Base-by-base conservation (phyloP, 2,113 vertebrate genomes). In the Pangasianodon hypophthalmus region DNA sequence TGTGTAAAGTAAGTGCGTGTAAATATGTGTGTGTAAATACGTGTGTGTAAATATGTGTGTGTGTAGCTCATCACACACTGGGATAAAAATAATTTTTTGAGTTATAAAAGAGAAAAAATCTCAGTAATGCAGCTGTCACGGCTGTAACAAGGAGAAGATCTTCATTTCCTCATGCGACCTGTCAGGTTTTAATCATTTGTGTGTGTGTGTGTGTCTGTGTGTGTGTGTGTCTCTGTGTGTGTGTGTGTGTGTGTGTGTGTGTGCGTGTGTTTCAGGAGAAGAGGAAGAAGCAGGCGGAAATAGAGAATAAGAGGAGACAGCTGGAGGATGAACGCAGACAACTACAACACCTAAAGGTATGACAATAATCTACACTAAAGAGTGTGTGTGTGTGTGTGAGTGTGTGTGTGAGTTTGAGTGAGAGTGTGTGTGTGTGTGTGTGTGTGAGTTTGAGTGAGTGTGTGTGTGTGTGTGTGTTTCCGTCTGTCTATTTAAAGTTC, bases 331-430 rank as follows among this genome's bases (percentile, higher is more conserved):
- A 98, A 92, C 91, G 98, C 69, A 88, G 98, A 92, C 97, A 98
- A 94, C 96, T 99, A 64, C 98, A 99, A 93, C 97, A 99, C 90
- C 96, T 99, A 86, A 99, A 99, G 97, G 98, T 99, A 94, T 10
- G 29, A 52, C 80, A 44, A 5, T 8, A n/a, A 79, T 71, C 48
- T 54, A 67, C 9, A 11, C 48, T 44, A 69, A 41, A 24, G 19
- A 50, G 37, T 41, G n/a, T 73, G 62, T 24, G 18, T 29, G 87
- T 52, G 21, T 46, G 46, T 81, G 48, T 81, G 79, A 32, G 79
- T 81, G 79, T 52, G 79, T 52, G 79, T 81, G 79, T 67, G 73
- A 71, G 85, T 44, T 32, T 69, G 29, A 8, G n/a, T 62, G 54
- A 56, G 84, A 69, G 64, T 85, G 87, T 73, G 88, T 90, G 91